Percentiles rank a stretch among this genome's conserved stretches.
Conservation (phyloP, 37 sponge, comb jelly and placozoan species). For the Aplysina aerophoba region DNA sequence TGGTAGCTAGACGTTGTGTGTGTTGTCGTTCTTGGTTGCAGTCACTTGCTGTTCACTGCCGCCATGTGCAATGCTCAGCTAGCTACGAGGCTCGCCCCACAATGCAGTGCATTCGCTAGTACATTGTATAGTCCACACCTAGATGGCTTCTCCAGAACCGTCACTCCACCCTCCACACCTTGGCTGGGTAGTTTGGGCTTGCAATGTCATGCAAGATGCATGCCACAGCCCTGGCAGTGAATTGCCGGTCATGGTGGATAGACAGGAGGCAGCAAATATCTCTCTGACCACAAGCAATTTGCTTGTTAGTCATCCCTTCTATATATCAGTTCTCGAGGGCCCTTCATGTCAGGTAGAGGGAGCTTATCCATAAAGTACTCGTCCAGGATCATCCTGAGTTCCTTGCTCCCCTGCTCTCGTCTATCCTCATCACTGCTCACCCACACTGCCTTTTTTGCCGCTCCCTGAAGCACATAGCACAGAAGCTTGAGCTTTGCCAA, state of each 20-base stretch:
- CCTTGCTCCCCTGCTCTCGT: too few relatives aligned
- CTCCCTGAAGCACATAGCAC: too few relatives aligned
- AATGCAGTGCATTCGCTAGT: constrained; percentile 44
- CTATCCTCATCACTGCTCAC: too few relatives aligned
- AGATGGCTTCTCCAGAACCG: constrained; percentile 87
- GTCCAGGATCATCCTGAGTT: too few relatives aligned
- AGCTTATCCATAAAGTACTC: too few relatives aligned
- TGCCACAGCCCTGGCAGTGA: constrained; percentile 86
- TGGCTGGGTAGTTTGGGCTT: constrained; percentile 87
- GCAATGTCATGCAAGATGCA: constrained; percentile 93
- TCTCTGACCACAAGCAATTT: not conserved
- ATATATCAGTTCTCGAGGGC: not conserved
- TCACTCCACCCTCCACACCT: constrained; percentile 84
- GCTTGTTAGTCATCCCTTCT: constrained; percentile 29
- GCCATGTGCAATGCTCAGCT: too few relatives aligned
- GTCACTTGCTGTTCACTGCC: too few relatives aligned
- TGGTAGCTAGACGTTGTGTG: too few relatives aligned
- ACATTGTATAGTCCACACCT: constrained; percentile 76
- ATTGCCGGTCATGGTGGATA: constrained; percentile 68
- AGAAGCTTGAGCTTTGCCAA: too few relatives aligned
- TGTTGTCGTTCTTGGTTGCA: too few relatives aligned
- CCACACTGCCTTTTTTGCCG: too few relatives aligned
- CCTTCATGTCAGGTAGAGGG: not conserved
- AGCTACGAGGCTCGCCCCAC: too few relatives aligned
- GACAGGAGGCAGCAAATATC: constrained; percentile 77